These are phyloP conservation scores for Panzeria rudis DNA, from an alignment of 2,888 invertebrate species.

Conservation along the genomic window DNA sequence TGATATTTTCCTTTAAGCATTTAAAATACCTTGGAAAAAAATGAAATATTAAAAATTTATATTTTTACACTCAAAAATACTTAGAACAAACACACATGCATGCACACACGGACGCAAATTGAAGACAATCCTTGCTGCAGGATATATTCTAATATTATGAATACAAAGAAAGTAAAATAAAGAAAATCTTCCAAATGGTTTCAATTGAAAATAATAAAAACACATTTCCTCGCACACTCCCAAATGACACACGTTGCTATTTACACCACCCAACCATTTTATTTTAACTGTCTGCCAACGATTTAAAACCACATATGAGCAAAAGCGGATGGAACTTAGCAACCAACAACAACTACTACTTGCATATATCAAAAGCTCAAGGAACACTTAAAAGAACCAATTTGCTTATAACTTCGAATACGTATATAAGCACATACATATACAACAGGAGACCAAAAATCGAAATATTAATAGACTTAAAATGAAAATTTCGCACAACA, in stretches of 20 bases:
- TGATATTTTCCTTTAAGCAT: slow-evolving; percentile 47
- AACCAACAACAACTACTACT: neutral
- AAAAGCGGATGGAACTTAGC: slow-evolving; percentile 13
- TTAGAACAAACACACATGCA: slow-evolving; percentile 16
- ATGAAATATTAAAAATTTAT: slow-evolving; percentile 63
- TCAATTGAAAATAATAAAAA: slow-evolving; percentile 64
- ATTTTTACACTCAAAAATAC: slow-evolving; percentile 59
- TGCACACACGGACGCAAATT: slow-evolving; percentile 39
- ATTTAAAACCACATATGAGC: slow-evolving; percentile 35
- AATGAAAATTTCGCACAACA: too few relatives aligned
- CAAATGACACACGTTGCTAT: slow-evolving; percentile 60
- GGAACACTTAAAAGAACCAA: slow-evolving; percentile 5
- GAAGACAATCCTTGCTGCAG: slow-evolving; percentile 69
- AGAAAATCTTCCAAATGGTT: slow-evolving; percentile 58
- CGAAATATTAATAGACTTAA: too few relatives aligned
- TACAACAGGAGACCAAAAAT: too few relatives aligned
- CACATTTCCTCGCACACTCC: slow-evolving; percentile 16
- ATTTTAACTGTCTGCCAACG: slow-evolving; percentile 61
- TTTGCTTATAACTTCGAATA: neutral
- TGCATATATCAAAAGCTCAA: neutral
- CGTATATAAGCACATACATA: too few relatives aligned
- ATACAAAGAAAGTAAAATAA: slow-evolving; percentile 50
- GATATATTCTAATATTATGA: slow-evolving; percentile 68
- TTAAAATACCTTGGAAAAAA: slow-evolving; percentile 29
- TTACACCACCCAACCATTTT: slow-evolving; percentile 36